Percentiles rank a stretch among this genome's conserved stretches.
Conservation (phyloP, 2,888 invertebrate genomes). For the Eubasilissa splendida region DNA sequence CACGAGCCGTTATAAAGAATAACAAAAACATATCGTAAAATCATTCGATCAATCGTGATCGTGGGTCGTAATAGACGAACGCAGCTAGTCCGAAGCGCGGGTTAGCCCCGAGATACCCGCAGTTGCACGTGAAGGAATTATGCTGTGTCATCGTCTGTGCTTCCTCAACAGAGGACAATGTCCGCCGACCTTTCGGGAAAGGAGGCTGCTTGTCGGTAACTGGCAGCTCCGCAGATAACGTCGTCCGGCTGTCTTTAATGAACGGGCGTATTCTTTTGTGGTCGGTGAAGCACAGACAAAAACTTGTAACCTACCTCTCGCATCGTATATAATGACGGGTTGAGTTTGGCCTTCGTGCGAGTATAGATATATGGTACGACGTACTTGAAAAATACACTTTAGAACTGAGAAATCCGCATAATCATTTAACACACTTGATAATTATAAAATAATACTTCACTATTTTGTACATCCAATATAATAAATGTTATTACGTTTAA, state of each 20-base stretch:
- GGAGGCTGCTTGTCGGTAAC: background rate
- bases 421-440: too few species aligned
- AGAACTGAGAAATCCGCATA: too few species aligned
- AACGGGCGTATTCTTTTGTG: background rate
- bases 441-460: too few species aligned
- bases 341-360: too few species aligned
- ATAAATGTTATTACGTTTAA: too few species aligned
- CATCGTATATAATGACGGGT: too few species aligned
- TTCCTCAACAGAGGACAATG: conserved; percentile 13
- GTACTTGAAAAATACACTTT: too few species aligned
- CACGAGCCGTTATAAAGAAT: background rate
- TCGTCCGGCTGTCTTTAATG: background rate
- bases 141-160: conserved; percentile 6
- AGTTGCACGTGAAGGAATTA: conserved; percentile 19
- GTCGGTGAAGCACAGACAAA: background rate
- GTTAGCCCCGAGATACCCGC: background rate
- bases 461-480: too few species aligned
- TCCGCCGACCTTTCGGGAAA: conserved; percentile 6
- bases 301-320: too few species aligned
- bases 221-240: background rate
- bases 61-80: background rate
- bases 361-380: too few species aligned
- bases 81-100: background rate
- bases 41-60: background rate
- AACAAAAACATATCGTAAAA: background rate